These are phyloP conservation scores for Leptosomus discolor DNA, from an alignment of 2,113 vertebrate species.

Conservation along the genomic window DNA sequence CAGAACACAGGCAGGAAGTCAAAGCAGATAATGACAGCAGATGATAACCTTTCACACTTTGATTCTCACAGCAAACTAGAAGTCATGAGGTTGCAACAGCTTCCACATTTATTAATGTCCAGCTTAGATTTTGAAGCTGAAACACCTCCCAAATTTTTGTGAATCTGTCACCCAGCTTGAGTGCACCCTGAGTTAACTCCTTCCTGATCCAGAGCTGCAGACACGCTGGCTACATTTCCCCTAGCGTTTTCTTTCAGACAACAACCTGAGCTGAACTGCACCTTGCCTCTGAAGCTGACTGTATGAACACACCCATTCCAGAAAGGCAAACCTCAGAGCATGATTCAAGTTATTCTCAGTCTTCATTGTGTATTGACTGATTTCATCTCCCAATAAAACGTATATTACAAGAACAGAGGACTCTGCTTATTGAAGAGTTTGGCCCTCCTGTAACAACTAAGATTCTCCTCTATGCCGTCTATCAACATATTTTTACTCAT, in stretches of 20 bases:
- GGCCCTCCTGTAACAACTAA: background rate
- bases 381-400: background rate
- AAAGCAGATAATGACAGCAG: slow-evolving; percentile 35
- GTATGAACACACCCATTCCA: background rate
- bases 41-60: background rate
- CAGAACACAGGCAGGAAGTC: background rate
- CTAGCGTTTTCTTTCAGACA: background rate
- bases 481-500: background rate
- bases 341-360: background rate
- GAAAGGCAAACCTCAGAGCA: background rate
- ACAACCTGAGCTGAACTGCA: background rate
- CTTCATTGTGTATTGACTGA: background rate
- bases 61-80: background rate
- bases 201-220: background rate
- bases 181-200: background rate
- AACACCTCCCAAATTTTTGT: background rate
- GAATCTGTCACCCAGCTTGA: background rate
- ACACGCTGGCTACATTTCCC: background rate
- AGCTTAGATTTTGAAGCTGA: background rate
- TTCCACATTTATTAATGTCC: background rate
- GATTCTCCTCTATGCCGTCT: background rate
- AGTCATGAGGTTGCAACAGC: background rate
- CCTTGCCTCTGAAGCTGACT: background rate
- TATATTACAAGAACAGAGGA: background rate
- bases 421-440: background rate